Evolutionary conservation across 2,888 invertebrate genomes (phyloP), one percentile per base, ranked within the genome.

Genomic region (Lepidochrysops patricia): DNA sequence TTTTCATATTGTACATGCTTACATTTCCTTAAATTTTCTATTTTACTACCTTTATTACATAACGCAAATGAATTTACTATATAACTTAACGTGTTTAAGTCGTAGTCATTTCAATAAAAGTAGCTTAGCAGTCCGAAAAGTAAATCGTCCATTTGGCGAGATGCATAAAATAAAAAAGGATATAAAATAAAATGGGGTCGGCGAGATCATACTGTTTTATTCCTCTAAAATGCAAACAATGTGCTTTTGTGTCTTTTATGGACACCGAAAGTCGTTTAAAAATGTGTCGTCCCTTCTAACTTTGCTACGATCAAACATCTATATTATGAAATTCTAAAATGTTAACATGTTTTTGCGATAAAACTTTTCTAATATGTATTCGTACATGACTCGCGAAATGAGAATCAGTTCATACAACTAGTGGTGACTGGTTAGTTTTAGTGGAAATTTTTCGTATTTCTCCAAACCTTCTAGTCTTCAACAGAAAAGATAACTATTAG

Each of bases 231-330:
- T 54, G 9, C 29, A 19, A 32, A 54, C 54, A 32, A 32, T 32
- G 29, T 54, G 15, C 32, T 29, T 54, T 32, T 32, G 32, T 54
- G 54, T 29, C 12, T n/a, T 54, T 54, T 52, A 26, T 54, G 27
- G 29, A 9, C 54, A 29, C 15, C 54, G 19, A 54, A 54, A 54
- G 54, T 54, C 54, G 29, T 54, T 54, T 15, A 54, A 54, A 54
- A 32, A 29, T 13, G 29, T 29, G 15, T 32, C 19, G 32, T 19
- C 29, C 15, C 9, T 54, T 54, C 27, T 12, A 54, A 54, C 54
- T 54, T 54, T 29, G 54, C 32, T 32, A 19, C 29, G 54, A 32
- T 4, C 27, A 12, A 54, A 26, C 5, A 2, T 26, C 25, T 50
- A 50, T 50, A 50, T 26, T 26, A 50, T 26, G 26, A 50, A 50